These are phyloP conservation scores for Diachasmimorpha longicaudata DNA, from an alignment of 1,140 invertebrate species.

Conservation along the genomic window DNA sequence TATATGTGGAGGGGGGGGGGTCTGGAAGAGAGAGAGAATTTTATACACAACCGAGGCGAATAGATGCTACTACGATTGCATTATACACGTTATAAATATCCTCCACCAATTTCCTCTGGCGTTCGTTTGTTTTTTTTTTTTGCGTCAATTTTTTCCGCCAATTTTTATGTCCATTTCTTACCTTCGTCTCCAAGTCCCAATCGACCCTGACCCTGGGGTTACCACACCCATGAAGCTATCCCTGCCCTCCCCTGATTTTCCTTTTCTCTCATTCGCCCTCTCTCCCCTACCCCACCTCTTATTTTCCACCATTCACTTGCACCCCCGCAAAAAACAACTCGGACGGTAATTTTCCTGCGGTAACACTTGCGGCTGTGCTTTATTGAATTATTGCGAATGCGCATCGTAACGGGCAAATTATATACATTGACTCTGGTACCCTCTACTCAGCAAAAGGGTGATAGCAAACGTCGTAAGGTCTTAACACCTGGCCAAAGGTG, in stretches of 20 bases:
- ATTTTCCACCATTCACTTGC: neutral
- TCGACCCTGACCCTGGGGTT: neutral
- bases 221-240: constrained; percentile 2
- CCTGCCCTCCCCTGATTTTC: neutral
- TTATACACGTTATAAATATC: constrained; percentile 12
- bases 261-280: neutral
- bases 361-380: constrained; percentile 11
- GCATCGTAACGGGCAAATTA: constrained; percentile 1
- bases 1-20: neutral
- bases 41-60: neutral
- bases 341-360: neutral
- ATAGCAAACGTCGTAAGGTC: constrained; percentile 4
- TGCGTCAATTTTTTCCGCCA: neutral
- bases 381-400: constrained; percentile 12
- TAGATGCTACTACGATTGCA: neutral
- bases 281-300: neutral
- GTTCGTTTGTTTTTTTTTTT: neutral
- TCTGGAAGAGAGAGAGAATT: neutral
- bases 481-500: neutral
- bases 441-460: neutral
- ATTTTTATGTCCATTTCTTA: neutral
- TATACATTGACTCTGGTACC: neutral
- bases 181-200: neutral
- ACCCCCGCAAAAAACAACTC: neutral
- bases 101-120: neutral